phyloP scores from a whole-genome alignment of 1,140 invertebrate species.

The Sitophilus oryzae region DNA sequence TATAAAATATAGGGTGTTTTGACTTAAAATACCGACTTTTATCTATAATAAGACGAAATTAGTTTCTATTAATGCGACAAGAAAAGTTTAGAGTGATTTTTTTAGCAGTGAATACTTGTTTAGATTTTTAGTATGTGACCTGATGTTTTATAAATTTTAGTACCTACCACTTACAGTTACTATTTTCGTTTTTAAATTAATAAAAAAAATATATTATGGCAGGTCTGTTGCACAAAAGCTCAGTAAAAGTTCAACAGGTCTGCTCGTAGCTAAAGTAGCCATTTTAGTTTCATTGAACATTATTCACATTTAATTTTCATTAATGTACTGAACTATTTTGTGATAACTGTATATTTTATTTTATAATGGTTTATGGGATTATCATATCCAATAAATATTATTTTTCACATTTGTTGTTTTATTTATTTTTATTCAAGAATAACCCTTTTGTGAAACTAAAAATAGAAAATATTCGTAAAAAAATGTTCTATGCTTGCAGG shows the following conservation, averaged over 20 bases:
- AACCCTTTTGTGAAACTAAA: too few species aligned
- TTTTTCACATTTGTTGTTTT: conserved; percentile 28
- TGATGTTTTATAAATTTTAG: background rate
- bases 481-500: too few species aligned
- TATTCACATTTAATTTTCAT: conserved; percentile 9
- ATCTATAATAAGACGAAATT: background rate
- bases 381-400: conserved; percentile 43
- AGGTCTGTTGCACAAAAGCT: conserved; percentile 5
- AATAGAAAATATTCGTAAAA: too few species aligned
- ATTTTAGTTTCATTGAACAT: background rate
- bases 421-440: background rate
- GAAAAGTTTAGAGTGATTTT: background rate
- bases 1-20: background rate
- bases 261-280: background rate
- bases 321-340: conserved; percentile 43
- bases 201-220: background rate
- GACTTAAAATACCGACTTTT: background rate
- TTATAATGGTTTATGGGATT: conserved; percentile 42
- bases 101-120: background rate
- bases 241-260: conserved; percentile 1
- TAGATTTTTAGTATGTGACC: conserved; percentile 5
- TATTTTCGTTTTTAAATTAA: background rate
- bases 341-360: conserved; percentile 43
- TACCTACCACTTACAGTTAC: background rate
- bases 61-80: background rate